A percentile compares a stretch with the other conserved stretches of the same genome.
phyloP scores from a whole-genome alignment of 2,113 vertebrate genomes.

The Cheilinus undulatus region DNA sequence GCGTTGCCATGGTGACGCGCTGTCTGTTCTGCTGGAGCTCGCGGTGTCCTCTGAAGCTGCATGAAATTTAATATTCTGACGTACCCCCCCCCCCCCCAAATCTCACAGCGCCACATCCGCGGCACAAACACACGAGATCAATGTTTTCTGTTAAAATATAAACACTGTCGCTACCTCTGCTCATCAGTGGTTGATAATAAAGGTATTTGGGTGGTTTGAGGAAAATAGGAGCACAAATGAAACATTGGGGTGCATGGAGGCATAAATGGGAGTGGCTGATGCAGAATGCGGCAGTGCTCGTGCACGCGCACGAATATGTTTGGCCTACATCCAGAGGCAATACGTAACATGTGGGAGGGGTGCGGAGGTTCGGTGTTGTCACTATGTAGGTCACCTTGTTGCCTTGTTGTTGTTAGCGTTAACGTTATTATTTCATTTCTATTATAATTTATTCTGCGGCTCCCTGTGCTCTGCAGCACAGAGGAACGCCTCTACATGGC shows the following conservation, averaged over 20 bases:
- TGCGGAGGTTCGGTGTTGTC: not conserved
- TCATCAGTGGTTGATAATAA: not conserved
- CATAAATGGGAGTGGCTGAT: slow-evolving; percentile 3
- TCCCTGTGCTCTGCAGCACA: not conserved
- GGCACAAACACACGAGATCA: not conserved
- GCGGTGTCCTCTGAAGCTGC: slow-evolving; percentile 42
- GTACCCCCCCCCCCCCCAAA: not conserved
- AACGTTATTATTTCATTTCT: not conserved
- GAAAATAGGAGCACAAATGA: no score
- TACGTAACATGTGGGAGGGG: slow-evolving; percentile 30
- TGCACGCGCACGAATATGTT: slow-evolving; percentile 42
- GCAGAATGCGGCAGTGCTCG: slow-evolving; percentile 57
- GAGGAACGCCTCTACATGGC: not conserved
- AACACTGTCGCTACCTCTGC: not conserved
- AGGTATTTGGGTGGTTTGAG: not conserved
- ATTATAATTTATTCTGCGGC: not conserved
- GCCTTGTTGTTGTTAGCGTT: not conserved
- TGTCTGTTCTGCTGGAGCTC: slow-evolving; percentile 37
- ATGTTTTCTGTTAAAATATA: not conserved
- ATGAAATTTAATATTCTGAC: slow-evolving; percentile 52
- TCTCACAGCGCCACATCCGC: not conserved
- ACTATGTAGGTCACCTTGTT: slow-evolving; percentile 36
- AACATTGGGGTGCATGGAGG: not conserved
- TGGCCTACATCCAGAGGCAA: slow-evolving; percentile 50
- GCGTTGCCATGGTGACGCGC: slow-evolving; percentile 77